phyloP scores from a whole-genome alignment of 92 coral and sea anemone genomes.

The Actinostola sp. region DNA sequence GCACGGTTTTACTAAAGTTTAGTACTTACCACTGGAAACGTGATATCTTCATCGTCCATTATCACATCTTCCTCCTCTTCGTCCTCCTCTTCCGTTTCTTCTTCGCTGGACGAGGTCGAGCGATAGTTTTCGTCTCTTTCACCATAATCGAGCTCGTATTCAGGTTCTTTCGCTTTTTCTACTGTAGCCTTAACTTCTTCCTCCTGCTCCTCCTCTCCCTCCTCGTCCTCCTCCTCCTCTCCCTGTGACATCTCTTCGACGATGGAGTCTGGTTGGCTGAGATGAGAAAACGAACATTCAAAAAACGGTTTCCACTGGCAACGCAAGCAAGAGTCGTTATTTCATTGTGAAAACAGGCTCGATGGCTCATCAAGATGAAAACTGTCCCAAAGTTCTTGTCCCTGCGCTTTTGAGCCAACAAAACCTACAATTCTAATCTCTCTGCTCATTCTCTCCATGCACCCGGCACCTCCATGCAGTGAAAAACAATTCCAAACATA shows the following conservation, averaged over 20 bases:
- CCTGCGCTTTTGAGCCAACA: too few species aligned
- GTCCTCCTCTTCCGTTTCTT: background rate
- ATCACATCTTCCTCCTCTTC: constrained; percentile 1
- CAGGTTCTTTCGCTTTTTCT: constrained; percentile 18
- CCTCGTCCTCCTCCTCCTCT: constrained; percentile 41
- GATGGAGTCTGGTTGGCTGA: constrained; percentile 29
- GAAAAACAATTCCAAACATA: too few species aligned
- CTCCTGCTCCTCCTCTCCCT: constrained; percentile 6
- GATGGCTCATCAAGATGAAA: too few species aligned
- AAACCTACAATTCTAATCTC: too few species aligned
- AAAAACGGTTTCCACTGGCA: too few species aligned
- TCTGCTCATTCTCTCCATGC: too few species aligned
- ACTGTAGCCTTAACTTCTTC: background rate
- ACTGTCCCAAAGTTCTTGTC: too few species aligned
- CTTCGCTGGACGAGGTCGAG: background rate
- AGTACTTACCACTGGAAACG: background rate
- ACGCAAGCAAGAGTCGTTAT: too few species aligned
- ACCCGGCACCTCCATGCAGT: too few species aligned
- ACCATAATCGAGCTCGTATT: constrained; percentile 10
- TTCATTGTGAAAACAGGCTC: too few species aligned
- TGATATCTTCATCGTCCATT: constrained; percentile 2
- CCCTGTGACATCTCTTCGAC: constrained; percentile 39
- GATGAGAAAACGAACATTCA: background rate
- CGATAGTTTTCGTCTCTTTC: constrained; percentile 14
- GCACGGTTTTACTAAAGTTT: too few species aligned